Evolutionary conservation across 1,140 invertebrate species (phyloP).

Genomic region (Whitmania pigra): DNA sequence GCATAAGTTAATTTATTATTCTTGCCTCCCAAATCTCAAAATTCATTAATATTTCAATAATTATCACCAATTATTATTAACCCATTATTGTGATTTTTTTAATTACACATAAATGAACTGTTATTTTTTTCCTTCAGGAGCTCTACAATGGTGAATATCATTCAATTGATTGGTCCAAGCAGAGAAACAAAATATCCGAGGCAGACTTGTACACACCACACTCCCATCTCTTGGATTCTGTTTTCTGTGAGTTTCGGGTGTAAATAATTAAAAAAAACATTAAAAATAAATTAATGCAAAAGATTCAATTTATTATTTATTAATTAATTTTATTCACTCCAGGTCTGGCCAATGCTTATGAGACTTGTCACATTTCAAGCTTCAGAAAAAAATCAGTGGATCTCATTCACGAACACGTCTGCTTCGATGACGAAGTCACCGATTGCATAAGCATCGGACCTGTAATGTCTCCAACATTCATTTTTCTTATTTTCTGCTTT

Average conservation of each 20-base stretch:
- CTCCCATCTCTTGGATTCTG: constrained; percentile 28
- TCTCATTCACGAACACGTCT: constrained; percentile 32
- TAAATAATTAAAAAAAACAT: neutral
- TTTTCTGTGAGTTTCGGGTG: constrained; percentile 28
- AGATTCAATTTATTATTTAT: too few relatives aligned
- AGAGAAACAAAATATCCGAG: constrained; percentile 31
- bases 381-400: constrained; percentile 30
- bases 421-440: constrained; percentile 35
- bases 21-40: too few relatives aligned
- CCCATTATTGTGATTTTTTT: too few relatives aligned
- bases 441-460: constrained; percentile 36
- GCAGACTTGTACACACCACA: constrained; percentile 35
- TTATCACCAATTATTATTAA: too few relatives aligned
- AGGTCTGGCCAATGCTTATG: constrained; percentile 33
- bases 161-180: constrained; percentile 30
- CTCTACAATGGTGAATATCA: constrained; percentile 30
- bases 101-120: neutral
- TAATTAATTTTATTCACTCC: neutral
- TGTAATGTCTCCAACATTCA: constrained; percentile 21
- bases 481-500: neutral
- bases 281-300: neutral
- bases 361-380: constrained; percentile 25
- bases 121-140: constrained; percentile 30
- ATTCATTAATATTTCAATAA: too few relatives aligned
- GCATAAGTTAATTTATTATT: too few relatives aligned